Evolutionary conservation across 2,797 vertebrate genomes (phyloP), one percentile per base, ranked within the genome.

Genomic region (Chelon auratus): DNA sequence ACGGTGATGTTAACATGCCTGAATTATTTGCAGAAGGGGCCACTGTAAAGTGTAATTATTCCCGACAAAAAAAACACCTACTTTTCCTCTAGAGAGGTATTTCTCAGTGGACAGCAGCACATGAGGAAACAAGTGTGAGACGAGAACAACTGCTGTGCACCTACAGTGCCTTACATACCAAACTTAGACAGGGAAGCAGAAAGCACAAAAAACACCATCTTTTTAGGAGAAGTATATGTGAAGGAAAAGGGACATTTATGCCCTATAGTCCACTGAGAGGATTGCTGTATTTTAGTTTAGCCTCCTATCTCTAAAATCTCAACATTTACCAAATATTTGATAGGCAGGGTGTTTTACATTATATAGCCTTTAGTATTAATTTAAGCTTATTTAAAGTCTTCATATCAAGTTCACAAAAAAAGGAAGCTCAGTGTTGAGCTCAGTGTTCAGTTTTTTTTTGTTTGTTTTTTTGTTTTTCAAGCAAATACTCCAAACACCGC

Each of bases 31-130:
- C 70, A 81, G 71, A 75, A 72, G 52, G 51, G 65, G 51, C 37
- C 62, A 61, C 45, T 57, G 47, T 50, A 56, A 24, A 69, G 36
- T 60, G 37, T 62, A 63, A 71, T 60, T 58, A 73, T 82, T 68
- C 56, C 57, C 59, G 36, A 48, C 66, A 3, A 40, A 33, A 65
- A 51, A 60, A 37, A 15, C 42, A 22, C 48, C 47, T 47, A 66
- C 24, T 55, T 81, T 72, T 56, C 48, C 80, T 81, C 75, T 15
- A 20, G 72, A 83, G 80, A 84, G 72, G 52, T 60, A 43, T 81
- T 67, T 77, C 81, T 79, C 81, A 64, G 67, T 71, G 80, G 78
- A 79, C 82, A 66, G 60, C 51, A 52, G 51, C 53, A 58, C 76
- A 71, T 3, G 47, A 63, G 58, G 51, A 73, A 62, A 30, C 62